These are phyloP conservation scores for Neosalanx taihuensis DNA, from an alignment of 2,797 vertebrate genomes.

Conservation along the genomic window DNA sequence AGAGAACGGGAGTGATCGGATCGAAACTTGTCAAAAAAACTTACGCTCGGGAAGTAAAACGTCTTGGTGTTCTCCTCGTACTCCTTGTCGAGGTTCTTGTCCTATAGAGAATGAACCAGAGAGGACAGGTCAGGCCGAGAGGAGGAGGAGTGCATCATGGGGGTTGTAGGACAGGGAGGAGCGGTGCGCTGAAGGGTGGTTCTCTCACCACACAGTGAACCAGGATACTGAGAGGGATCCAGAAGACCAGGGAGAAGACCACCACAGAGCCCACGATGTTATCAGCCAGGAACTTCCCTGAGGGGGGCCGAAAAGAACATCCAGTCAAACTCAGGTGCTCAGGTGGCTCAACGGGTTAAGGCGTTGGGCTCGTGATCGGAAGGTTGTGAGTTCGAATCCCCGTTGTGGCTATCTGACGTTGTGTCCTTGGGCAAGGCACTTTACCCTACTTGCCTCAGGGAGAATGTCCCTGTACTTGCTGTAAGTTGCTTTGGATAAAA, in stretches of 20 bases:
- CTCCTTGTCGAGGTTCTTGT: constrained; percentile 93
- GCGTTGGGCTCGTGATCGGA: too few species aligned
- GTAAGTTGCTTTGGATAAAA: too few species aligned
- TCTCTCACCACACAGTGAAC: constrained; percentile 93
- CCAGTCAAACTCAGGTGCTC: neutral
- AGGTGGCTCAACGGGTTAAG: too few species aligned
- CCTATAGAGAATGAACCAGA: constrained; percentile 66
- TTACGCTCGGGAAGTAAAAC: constrained; percentile 86
- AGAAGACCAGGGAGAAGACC: constrained; percentile 94
- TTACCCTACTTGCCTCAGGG: too few species aligned
- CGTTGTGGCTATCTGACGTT: too few species aligned
- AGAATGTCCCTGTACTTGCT: too few species aligned
- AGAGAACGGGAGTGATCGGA: neutral
- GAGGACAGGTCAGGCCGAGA: constrained; percentile 1
- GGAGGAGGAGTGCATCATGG: neutral
- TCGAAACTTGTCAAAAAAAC: constrained; percentile 54
- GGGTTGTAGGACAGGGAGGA: neutral
- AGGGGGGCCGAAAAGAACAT: neutral
- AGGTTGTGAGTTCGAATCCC: too few species aligned
- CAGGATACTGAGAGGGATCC: constrained; percentile 97
- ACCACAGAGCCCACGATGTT: constrained; percentile 99
- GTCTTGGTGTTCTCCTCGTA: constrained; percentile 88
- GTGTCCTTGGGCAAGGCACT: too few species aligned
- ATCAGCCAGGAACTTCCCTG: constrained; percentile 96
- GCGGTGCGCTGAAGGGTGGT: constrained; percentile 34